Evolutionary conservation across 1,140 invertebrate genomes (phyloP).

Genomic region (Apocrypta bakeri): DNA sequence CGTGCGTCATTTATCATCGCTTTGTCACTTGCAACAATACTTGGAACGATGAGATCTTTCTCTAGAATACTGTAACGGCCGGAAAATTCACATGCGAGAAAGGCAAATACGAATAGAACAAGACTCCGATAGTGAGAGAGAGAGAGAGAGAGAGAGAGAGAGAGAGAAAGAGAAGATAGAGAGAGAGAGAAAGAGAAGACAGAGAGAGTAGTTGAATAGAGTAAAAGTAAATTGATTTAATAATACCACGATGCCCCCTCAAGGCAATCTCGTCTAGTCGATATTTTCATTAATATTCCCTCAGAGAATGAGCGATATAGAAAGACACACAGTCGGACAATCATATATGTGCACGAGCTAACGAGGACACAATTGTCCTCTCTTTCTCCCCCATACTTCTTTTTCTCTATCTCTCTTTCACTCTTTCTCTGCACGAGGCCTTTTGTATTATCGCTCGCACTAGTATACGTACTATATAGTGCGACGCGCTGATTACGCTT

Average conservation of each 20-base stretch:
- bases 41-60: too few species aligned
- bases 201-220: too few species aligned
- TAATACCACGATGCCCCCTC: neutral
- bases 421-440: constrained; percentile 3
- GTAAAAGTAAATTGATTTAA: neutral
- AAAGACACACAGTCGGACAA: constrained; percentile 22
- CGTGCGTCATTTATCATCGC: neutral
- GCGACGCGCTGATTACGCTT: constrained; percentile 36
- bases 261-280: neutral
- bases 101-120: too few species aligned
- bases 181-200: too few species aligned
- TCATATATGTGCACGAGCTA: constrained; percentile 67
- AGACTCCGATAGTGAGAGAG: too few species aligned
- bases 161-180: too few species aligned
- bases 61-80: too few species aligned
- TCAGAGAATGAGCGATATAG: neutral
- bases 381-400: neutral
- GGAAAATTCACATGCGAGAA: too few species aligned
- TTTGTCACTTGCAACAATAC: neutral
- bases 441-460: constrained; percentile 51
- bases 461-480: constrained; percentile 51
- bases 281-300: constrained; percentile 21
- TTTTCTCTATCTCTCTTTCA: constrained; percentile 24
- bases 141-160: too few species aligned
- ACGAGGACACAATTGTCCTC: constrained; percentile 53